Base-by-base conservation (phyloP, 2,888 invertebrate genomes). In the Ctena decussata region DNA sequence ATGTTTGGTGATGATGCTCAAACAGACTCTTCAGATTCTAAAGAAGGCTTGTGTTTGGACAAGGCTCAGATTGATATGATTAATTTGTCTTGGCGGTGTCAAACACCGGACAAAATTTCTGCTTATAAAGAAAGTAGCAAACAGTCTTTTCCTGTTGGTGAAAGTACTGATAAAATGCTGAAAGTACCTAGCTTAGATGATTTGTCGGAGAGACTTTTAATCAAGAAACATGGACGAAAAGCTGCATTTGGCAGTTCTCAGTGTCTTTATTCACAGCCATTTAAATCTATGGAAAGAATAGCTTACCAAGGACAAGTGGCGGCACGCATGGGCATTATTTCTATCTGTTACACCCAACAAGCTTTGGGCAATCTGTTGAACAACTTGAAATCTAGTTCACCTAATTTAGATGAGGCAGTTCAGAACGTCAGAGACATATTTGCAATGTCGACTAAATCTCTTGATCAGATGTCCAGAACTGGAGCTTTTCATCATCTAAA, bases 1-100 rank as follows among this genome's bases (percentile, higher is more conserved):
- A 60, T 60, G 60, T 60, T 60, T 60, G 60, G 60, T 60, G 60
- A 60, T 5, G 60, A 60, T 60, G 60, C 30, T 12, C 60, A 60
- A 60, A 60, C 60, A 24, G 12, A 27, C 32, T 60, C 60, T 60
- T 30, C n/a, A n/a, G n/a, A n/a, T n/a, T n/a, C n/a, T n/a, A n/a
- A n/a, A n/a, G n/a, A n/a, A n/a, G n/a, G n/a, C n/a, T n/a, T n/a
- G n/a, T n/a, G n/a, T n/a, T n/a, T n/a, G n/a, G n/a, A n/a, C n/a
- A n/a, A n/a, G n/a, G n/a, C n/a, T n/a, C n/a, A n/a, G n/a, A n/a
- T n/a, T n/a, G n/a, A n/a, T n/a, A 21, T n/a, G n/a, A 53, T 53
- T 18, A 53, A 53, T 53, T 8, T 21, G 21, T 53, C 53, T 15
- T 53, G 53, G n/a, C n/a, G n/a, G 53, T n/a, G 53, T 53, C 18